Conservation (phyloP, 2,113 vertebrate genomes). For the Pachycephala philippinensis region DNA sequence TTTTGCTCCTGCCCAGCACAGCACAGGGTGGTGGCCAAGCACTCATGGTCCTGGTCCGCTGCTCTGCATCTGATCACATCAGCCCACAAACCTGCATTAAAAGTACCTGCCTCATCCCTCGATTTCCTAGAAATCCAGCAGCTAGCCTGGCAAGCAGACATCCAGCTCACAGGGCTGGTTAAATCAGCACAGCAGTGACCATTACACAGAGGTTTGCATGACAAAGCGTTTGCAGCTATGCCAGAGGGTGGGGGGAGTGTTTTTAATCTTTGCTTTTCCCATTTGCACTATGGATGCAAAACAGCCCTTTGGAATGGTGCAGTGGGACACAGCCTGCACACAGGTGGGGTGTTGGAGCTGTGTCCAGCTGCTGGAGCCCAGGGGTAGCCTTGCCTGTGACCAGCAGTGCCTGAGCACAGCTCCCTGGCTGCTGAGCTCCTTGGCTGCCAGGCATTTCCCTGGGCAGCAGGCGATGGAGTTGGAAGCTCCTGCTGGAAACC, state of each 20-base stretch:
- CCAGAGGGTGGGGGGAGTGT: neutral
- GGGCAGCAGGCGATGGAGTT: fast-evolving
- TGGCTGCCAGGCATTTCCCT: neutral
- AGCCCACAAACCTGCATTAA: neutral
- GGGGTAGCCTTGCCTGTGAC: neutral
- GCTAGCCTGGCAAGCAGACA: neutral
- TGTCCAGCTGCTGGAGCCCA: neutral
- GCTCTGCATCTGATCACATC: fast-evolving
- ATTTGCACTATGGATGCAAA: neutral
- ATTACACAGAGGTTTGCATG: neutral
- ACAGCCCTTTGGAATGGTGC: fast-evolving
- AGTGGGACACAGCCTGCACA: fast-evolving
- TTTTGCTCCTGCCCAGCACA: neutral
- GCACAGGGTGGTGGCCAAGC: neutral
- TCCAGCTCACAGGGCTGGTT: neutral
- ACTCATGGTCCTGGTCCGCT: fast-evolving
- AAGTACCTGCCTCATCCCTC: neutral
- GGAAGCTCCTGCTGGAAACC: neutral
- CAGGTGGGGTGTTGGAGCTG: neutral
- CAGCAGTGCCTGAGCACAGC: neutral
- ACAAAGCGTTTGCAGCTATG: fast-evolving
- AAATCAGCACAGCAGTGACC: neutral
- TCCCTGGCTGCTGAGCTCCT: neutral
- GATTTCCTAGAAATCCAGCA: neutral
- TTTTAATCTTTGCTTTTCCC: neutral